Percentiles rank a stretch among this genome's conserved stretches.
These are phyloP conservation scores for Elanoides forficatus DNA, from an alignment of 2,113 vertebrate species.

Conservation along the genomic window DNA sequence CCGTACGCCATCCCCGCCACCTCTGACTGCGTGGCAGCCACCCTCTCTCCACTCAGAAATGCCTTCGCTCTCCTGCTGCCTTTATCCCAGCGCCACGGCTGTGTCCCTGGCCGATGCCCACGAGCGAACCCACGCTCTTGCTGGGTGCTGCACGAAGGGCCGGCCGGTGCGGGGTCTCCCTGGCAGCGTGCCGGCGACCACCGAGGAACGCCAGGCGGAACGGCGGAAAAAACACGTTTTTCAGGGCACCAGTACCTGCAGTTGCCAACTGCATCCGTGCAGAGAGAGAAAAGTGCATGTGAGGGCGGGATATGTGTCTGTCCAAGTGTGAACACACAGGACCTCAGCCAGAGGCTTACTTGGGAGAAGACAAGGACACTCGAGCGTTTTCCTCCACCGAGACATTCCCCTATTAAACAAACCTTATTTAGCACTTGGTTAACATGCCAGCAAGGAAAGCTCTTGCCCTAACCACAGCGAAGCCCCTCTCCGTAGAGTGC, in stretches of 20 bases:
- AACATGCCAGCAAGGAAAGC: not conserved
- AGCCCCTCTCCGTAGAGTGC: not conserved
- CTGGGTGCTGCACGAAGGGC: rapidly evolving
- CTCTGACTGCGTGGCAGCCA: rapidly evolving
- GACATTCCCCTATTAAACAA: not conserved
- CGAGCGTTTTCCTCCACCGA: not conserved
- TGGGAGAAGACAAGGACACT: not conserved
- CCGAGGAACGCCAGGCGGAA: rapidly evolving
- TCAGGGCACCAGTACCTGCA: rapidly evolving
- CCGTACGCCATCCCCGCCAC: not conserved
- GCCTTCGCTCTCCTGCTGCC: not conserved
- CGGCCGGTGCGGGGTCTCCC: not conserved
- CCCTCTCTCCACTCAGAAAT: not conserved
- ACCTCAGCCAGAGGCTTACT: not conserved
- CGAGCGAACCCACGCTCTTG: rapidly evolving
- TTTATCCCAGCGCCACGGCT: rapidly evolving
- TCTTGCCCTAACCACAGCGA: constrained; percentile 1
- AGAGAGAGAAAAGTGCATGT: constrained; percentile 42
- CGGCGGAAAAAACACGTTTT: not conserved
- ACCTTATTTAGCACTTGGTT: not conserved
- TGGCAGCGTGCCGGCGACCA: rapidly evolving
- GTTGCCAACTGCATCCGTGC: not conserved
- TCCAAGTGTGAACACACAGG: not conserved
- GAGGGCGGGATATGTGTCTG: not conserved
- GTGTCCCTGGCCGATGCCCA: rapidly evolving